Evolutionary conservation across 2,888 invertebrate species (phyloP), one percentile per base, ranked within the genome.

Genomic region (Pachymerium ferrugineum): DNA sequence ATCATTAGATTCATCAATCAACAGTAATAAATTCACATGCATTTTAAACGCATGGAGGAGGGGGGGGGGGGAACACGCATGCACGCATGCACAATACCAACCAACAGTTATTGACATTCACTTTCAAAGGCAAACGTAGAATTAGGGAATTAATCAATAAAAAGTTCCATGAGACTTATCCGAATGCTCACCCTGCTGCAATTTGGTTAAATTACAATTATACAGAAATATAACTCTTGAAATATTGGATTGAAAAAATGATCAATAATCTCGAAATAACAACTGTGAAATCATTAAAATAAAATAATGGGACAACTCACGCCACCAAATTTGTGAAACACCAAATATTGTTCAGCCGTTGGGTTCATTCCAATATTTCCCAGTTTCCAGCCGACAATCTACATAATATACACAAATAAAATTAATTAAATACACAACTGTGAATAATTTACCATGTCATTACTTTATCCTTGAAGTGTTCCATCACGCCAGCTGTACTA

Each of bases 251-350:
- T 8, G 16, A 47, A 47, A 47, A 5, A 47, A 16, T 22, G 22
- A 47, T 47, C 29, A 16, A 67, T 12, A 67, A 67, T 31, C 10
- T 30, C 10, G 29, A 70, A 12, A 28, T 30, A 35, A 69, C 33
- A 10, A 42, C 22, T 19, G 22, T n/a, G 42, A 69, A 72, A 30
- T 29, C 29, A 10, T 35, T 10, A 38, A 71, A 71, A 16, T 14
- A 54, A 54, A 14, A 16, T 72, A 42, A 73, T 69, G 31, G 29
- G 42, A 74, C n/a, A 62, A 89, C 92, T 89, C 88, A 93, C 93
- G 84, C 91, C 90, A 83, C 94, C 94, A 83, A 94, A 94, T 86
- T 93, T 92, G 83, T 94, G 94, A 81, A 92, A 90, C 79, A 93
- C 88, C 77, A 94, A 86, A 83, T 93, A 94, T 79, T 92, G 90